Evolutionary conservation across 53 echinoderm and acorn worm species (phyloP).

Genomic region (Pentamera pediparva): DNA sequence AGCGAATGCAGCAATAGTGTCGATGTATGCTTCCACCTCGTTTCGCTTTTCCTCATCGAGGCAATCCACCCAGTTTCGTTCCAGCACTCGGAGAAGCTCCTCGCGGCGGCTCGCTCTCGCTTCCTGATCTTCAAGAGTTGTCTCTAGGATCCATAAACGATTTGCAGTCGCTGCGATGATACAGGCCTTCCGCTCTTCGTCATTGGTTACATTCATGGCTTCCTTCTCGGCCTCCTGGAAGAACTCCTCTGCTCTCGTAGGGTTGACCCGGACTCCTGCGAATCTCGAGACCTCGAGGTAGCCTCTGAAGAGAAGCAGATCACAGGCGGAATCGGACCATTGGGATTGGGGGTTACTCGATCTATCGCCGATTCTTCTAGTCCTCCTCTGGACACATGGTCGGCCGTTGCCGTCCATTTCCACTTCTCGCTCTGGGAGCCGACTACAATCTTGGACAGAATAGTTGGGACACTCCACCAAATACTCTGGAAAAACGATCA

Average conservation of each 20-base stretch:
- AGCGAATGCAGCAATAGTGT: no score
- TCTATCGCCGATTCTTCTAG: no score
- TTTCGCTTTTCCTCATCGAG: no score
- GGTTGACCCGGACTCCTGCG: not conserved
- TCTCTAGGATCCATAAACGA: not conserved
- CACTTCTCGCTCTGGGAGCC: no score
- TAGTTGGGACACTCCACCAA: no score
- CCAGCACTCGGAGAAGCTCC: not conserved
- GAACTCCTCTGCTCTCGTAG: not conserved
- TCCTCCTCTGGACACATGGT: no score
- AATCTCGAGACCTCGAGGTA: slow-evolving; percentile 15
- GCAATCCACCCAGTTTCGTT: no score
- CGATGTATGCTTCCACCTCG: no score
- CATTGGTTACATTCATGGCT: not conserved
- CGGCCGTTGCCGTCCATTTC: no score
- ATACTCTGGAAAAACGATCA: no score
- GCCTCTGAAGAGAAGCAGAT: slow-evolving; percentile 1
- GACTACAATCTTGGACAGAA: no score
- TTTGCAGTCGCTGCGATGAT: not conserved
- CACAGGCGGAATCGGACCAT: not conserved
- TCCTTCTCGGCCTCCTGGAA: not conserved
- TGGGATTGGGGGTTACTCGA: no score
- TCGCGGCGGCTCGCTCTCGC: not conserved
- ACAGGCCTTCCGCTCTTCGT: slow-evolving; percentile 2
- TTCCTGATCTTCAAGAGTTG: not conserved